Evolutionary conservation across 2,888 invertebrate species (phyloP).

Genomic region (Caenorhabditis zanzibari): DNA sequence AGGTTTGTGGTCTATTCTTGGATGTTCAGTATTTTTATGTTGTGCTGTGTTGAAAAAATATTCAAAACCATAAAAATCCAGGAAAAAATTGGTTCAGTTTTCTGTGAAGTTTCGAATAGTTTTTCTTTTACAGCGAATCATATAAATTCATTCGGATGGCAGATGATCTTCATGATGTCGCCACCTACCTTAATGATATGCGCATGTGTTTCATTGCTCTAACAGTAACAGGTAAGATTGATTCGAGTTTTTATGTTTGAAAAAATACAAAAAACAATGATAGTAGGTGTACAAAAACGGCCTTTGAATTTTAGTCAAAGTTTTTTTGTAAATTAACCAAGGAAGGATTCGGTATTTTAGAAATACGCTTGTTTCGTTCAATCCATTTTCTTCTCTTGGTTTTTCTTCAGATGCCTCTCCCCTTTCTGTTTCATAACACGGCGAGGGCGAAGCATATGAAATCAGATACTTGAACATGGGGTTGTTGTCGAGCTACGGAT

Average conservation of each 20-base stretch:
- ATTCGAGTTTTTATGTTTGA: background rate
- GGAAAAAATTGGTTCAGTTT: background rate
- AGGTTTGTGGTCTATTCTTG: conserved; percentile 55
- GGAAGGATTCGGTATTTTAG: background rate
- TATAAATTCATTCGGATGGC: conserved; percentile 82
- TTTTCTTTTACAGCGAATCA: conserved; percentile 75
- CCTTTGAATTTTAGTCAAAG: no score
- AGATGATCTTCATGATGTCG: conserved; percentile 81
- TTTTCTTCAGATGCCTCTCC: conserved; percentile 18
- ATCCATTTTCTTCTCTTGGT: conserved; percentile 3
- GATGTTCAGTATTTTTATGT: conserved; percentile 5
- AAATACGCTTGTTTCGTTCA: background rate
- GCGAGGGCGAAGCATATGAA: conserved; percentile 54
- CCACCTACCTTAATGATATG: conserved; percentile 79
- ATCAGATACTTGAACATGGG: conserved; percentile 65
- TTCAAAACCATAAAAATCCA: background rate
- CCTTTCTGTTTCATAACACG: conserved; percentile 58
- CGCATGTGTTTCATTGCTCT: conserved; percentile 79
- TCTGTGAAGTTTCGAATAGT: background rate
- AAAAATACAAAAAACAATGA: background rate
- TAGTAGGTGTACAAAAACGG: background rate
- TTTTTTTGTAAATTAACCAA: background rate
- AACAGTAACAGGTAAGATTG: conserved; percentile 67
- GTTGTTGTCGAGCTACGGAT: conserved; percentile 53
- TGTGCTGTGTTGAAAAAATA: background rate